Evolutionary conservation across 2,113 vertebrate genomes (phyloP).

Genomic region (Talpa occidentalis): DNA sequence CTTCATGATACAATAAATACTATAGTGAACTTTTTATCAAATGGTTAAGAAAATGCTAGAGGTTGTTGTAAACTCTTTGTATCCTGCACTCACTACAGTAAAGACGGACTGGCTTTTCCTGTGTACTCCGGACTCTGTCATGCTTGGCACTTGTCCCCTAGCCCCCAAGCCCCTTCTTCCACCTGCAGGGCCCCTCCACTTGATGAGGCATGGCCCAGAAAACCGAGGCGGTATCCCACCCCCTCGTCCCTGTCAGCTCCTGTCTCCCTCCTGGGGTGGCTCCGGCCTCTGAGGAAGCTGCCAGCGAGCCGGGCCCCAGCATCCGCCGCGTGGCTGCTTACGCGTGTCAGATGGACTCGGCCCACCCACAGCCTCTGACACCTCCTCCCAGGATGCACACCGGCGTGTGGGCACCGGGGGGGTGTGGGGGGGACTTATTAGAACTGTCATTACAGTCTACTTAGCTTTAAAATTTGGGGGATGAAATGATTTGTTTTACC

Average conservation of each 20-base stretch:
- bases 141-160: slow-evolving; percentile 75
- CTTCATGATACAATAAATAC: slow-evolving; percentile 99
- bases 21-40: slow-evolving; percentile 99
- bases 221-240: rapidly evolving
- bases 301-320: not conserved
- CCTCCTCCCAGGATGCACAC: not conserved
- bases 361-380: not conserved
- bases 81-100: slow-evolving; percentile 98
- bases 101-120: slow-evolving; percentile 99
- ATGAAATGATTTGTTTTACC: not conserved
- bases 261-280: not conserved
- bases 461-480: not conserved
- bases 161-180: rapidly evolving
- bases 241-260: rapidly evolving
- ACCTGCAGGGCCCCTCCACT: not conserved
- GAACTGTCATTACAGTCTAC: not conserved
- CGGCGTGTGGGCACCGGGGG: rapidly evolving
- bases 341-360: too few relatives aligned
- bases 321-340: not conserved
- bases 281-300: not conserved
- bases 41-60: slow-evolving; percentile 98
- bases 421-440: rapidly evolving
- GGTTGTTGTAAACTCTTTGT: slow-evolving; percentile 99
- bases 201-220: not conserved
- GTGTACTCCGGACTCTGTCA: slow-evolving; percentile 92